Conservation (phyloP, 64 coral and sea anemone species). For the Pachyseris speciosa region DNA sequence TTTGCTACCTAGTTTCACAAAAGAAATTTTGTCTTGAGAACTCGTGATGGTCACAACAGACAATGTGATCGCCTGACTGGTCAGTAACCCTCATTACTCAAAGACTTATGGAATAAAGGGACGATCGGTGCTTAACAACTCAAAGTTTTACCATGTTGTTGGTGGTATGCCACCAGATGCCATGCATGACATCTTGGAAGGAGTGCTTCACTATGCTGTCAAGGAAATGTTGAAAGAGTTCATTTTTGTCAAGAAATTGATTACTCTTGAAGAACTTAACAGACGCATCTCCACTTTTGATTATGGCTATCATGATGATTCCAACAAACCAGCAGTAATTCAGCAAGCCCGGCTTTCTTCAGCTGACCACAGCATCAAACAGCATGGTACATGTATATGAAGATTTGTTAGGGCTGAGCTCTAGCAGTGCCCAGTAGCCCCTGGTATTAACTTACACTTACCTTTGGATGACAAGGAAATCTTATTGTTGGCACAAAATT, state of each 20-base stretch:
- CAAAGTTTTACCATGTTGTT: constrained; percentile 76
- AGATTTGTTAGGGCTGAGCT: too few species aligned
- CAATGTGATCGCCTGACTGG: constrained; percentile 40
- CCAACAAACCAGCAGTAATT: constrained; percentile 36
- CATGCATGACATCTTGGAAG: constrained; percentile 80
- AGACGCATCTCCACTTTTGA: constrained; percentile 43
- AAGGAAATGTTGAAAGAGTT: constrained; percentile 63
- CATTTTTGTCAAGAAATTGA: constrained; percentile 54
- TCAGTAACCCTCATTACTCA: neutral
- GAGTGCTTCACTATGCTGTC: constrained; percentile 46
- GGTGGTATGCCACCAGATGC: constrained; percentile 71
- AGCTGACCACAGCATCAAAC: neutral
- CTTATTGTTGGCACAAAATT: too few species aligned
- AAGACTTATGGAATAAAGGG: constrained; percentile 56
- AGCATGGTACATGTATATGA: neutral
- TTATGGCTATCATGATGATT: constrained; percentile 55
- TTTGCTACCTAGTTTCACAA: constrained; percentile 69
- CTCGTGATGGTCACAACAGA: constrained; percentile 10
- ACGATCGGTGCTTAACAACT: constrained; percentile 38
- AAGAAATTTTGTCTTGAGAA: constrained; percentile 51
- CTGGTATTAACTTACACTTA: too few species aligned
- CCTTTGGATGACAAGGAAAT: too few species aligned
- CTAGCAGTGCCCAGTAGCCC: too few species aligned
- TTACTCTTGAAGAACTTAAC: constrained; percentile 65
- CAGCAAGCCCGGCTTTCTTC: neutral